A percentile compares a stretch with the other conserved stretches of the same genome.
Evolutionary conservation across 2,113 vertebrate genomes (phyloP).

Genomic region (Mastomys coucha): DNA sequence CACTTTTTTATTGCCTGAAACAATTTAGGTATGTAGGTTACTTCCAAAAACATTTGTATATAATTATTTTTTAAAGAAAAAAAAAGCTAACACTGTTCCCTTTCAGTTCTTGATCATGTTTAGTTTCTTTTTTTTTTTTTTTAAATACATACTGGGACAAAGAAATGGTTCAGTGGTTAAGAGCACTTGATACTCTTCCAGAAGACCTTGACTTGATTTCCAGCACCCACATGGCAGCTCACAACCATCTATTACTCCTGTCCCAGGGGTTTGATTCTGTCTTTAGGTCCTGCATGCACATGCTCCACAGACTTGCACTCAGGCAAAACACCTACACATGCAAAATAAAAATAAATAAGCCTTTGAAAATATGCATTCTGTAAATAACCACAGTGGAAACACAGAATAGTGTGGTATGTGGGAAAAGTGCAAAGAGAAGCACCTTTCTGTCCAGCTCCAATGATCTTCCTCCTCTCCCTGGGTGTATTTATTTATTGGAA

Average conservation of each 20-base stretch:
- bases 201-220: neutral
- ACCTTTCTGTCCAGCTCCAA: neutral
- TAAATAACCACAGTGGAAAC: neutral
- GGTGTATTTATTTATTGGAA: neutral
- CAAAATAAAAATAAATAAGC: neutral
- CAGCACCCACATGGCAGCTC: neutral
- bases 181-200: neutral
- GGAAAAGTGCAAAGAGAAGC: neutral
- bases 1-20: neutral
- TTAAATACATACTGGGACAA: neutral
- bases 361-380: neutral
- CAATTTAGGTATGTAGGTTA: neutral
- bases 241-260: neutral
- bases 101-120: neutral
- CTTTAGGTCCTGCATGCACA: neutral
- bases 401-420: neutral
- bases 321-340: neutral
- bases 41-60: neutral
- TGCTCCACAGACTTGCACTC: neutral
- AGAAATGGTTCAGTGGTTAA: neutral
- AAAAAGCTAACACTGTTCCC: neutral
- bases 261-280: neutral
- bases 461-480: neutral
- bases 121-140: neutral
- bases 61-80: neutral